Conservation (phyloP, 2,797 vertebrate species). For the Bradypodion pumilum region DNA sequence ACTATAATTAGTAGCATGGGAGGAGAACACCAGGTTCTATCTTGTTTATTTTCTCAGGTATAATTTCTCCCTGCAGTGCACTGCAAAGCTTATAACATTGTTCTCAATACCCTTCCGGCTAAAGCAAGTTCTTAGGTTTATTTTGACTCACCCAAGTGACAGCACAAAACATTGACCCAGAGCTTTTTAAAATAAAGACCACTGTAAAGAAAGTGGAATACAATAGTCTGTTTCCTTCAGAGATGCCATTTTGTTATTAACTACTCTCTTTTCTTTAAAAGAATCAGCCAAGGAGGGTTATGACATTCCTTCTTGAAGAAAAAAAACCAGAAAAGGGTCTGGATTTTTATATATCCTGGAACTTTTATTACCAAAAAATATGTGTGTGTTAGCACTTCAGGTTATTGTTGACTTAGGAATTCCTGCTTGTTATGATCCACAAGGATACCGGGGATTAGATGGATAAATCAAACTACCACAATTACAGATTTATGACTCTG, state of each 20-base stretch:
- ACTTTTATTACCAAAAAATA: constrained; percentile 27
- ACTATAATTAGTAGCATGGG: background rate
- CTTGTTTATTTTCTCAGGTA: background rate
- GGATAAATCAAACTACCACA: constrained; percentile 8
- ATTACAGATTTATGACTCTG: constrained; percentile 28
- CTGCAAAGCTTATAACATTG: background rate
- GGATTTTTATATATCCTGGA: constrained; percentile 29
- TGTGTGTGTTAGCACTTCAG: constrained; percentile 11
- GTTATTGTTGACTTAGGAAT: background rate
- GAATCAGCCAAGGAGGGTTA: background rate
- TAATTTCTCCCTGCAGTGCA: background rate
- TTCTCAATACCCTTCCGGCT: background rate
- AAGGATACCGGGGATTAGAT: background rate
- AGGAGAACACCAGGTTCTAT: background rate
- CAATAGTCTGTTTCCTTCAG: constrained; percentile 10
- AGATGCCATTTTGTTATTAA: constrained; percentile 16
- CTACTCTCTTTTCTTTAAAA: constrained; percentile 27
- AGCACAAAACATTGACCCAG: background rate
- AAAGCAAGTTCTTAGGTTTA: constrained; percentile 18
- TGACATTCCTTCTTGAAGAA: constrained; percentile 31
- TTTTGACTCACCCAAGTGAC: constrained; percentile 11
- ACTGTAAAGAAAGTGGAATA: constrained; percentile 22
- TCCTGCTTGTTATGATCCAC: background rate
- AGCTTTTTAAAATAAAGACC: background rate
- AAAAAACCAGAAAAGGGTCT: background rate